These are phyloP conservation scores for Centropus bengalensis DNA, from an alignment of 2,113 vertebrate genomes.

Conservation along the genomic window DNA sequence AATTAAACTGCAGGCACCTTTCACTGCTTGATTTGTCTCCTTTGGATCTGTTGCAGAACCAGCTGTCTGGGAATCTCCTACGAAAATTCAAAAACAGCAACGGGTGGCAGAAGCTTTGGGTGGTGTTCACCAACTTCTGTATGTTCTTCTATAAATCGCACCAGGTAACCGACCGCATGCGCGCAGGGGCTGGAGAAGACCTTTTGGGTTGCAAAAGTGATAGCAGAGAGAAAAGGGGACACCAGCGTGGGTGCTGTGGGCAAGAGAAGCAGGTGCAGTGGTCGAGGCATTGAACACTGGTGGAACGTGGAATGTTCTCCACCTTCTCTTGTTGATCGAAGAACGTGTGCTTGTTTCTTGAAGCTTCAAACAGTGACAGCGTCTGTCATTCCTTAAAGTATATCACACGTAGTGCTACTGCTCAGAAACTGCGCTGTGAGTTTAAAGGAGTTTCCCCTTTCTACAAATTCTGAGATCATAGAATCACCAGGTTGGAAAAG, in stretches of 20 bases:
- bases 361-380: neutral
- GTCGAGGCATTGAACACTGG: fast-evolving
- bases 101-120: slow-evolving; percentile 99
- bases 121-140: slow-evolving; percentile 99
- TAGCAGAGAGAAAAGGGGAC: neutral
- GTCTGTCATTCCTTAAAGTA: neutral
- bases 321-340: fast-evolving
- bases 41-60: slow-evolving; percentile 83
- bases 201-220: neutral
- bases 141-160: slow-evolving; percentile 99
- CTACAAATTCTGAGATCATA: neutral
- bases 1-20: neutral
- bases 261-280: neutral
- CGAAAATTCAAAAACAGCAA: slow-evolving; percentile 99
- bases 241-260: fast-evolving
- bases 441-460: neutral
- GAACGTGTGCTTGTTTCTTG: neutral
- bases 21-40: neutral
- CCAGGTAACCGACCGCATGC: slow-evolving; percentile 78
- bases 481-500: no score
- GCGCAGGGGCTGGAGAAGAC: neutral
- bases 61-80: slow-evolving; percentile 94
- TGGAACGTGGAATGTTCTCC: neutral
- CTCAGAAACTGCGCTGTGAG: neutral
- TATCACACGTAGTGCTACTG: neutral